Base-by-base conservation (phyloP, 2,113 vertebrate genomes). In the Dipodomys merriami region DNA sequence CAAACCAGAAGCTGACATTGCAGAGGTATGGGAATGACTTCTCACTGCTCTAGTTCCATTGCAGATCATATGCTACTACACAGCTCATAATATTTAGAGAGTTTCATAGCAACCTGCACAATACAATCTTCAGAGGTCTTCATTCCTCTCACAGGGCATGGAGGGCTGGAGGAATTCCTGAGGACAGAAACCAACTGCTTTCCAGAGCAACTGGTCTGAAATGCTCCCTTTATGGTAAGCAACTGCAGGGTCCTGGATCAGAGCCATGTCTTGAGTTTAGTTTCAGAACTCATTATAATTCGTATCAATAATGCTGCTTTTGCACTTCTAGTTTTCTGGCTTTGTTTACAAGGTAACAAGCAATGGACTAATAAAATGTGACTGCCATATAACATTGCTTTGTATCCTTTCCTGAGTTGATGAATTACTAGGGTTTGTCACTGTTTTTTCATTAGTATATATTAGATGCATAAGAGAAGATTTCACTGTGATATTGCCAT, bases 1-100 rank as follows among this genome's bases (percentile, higher is more conserved):
- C 33, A 68, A 62, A 25, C 62, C 69, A 62, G 33, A n/a, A 87
- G 91, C 49, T 93, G 85, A 72, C 44, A n/a, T 90, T 74, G 82
- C 92, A n/a, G 65, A 78, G 67, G 68, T 72, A 57, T 82, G 91
- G 81, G 94, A 35, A 74, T 90, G 89, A 93, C 97, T 97, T 97
- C 96, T 96, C 88, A 57, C 49, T 96, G 93, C 88, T 95, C 57
- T 93, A 83, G 89, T 73, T 94, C 87, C 93, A 60, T 93, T 72
- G 25, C 83, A 72, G 80, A 81, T 20, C 82, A 49, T 25, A 87
- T n/a, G 71, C 23, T 76, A 25, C 60, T n/a, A 35, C 0, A 0
- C 88, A 95, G 95, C 8, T 96, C 97, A 84, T 96, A 98, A 98
- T 98, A 98, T 98, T 98, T 98, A 92, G 74, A 95, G 35, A 0